Percentiles rank a stretch among this genome's conserved stretches.
Conservation (phyloP, 2,797 vertebrate genomes). For the Astyanax mexicanus region DNA sequence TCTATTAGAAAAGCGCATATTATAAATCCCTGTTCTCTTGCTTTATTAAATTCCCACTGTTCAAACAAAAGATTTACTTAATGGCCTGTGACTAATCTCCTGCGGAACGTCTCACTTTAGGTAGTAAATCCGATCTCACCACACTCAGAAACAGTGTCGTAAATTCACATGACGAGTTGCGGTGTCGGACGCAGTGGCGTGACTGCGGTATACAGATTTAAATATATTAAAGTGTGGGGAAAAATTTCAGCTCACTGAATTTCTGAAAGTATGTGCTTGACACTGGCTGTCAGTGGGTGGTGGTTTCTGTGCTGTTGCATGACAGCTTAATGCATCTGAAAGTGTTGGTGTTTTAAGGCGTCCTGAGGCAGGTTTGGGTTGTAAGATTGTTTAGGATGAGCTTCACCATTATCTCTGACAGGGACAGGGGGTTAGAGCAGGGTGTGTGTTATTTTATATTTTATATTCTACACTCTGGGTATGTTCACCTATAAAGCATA, state of each 20-base stretch:
- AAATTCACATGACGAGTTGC: slow-evolving; percentile 14
- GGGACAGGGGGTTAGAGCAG: background rate
- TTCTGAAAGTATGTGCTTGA: slow-evolving; percentile 61
- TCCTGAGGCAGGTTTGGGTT: slow-evolving; percentile 9
- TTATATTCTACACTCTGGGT: too few relatives aligned
- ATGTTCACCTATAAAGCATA: too few relatives aligned
- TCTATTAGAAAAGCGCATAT: background rate
- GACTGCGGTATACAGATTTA: slow-evolving; percentile 26
- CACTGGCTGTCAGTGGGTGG: slow-evolving; percentile 53
- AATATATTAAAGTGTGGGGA: slow-evolving; percentile 5
- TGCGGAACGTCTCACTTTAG: slow-evolving; percentile 5
- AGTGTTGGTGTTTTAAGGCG: slow-evolving; percentile 3
- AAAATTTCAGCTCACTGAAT: slow-evolving; percentile 15
- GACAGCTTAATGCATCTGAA: slow-evolving; percentile 15
- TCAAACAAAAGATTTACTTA: slow-evolving; percentile 33
- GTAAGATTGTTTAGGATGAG: slow-evolving; percentile 2
- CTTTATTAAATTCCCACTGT: slow-evolving; percentile 11
- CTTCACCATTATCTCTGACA: slow-evolving; percentile 10
- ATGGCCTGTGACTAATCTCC: slow-evolving; percentile 15
- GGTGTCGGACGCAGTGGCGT: slow-evolving; percentile 16
- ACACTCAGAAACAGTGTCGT: slow-evolving; percentile 4
- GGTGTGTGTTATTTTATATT: too few relatives aligned
- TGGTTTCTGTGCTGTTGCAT: background rate
- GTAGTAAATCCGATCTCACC: slow-evolving; percentile 23
- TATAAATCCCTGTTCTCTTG: background rate